These are phyloP conservation scores for Trissoscelio sp. DNA, from an alignment of 2,888 invertebrate species.

Conservation along the genomic window DNA sequence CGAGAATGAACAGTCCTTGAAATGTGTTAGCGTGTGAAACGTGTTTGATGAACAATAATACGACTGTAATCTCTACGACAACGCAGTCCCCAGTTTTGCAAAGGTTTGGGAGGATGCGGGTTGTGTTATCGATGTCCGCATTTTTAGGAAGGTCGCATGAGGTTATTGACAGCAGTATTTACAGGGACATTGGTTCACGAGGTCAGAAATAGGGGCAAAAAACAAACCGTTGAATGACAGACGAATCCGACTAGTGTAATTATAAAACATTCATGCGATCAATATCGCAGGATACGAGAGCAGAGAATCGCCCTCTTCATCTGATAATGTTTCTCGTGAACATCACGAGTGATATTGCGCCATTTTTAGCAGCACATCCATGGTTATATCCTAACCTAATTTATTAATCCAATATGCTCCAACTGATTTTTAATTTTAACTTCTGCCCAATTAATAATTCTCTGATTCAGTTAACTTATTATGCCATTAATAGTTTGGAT, in stretches of 20 bases:
- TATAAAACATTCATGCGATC: slow-evolving; percentile 48
- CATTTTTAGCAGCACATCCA: neutral
- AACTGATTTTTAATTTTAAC: slow-evolving; percentile 6
- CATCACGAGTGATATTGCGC: slow-evolving; percentile 2
- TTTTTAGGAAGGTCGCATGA: slow-evolving; percentile 74
- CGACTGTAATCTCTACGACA: slow-evolving; percentile 46
- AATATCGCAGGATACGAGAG: slow-evolving; percentile 26
- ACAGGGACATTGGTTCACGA: slow-evolving; percentile 23
- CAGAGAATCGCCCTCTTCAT: slow-evolving; percentile 1
- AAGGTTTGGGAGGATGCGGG: slow-evolving; percentile 74
- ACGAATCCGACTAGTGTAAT: slow-evolving; percentile 4
- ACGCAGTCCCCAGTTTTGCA: slow-evolving; percentile 41
- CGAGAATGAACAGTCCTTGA: slow-evolving; percentile 50
- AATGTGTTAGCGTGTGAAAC: slow-evolving; percentile 35
- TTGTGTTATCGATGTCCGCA: slow-evolving; percentile 70
- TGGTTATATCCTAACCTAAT: slow-evolving; percentile 10
- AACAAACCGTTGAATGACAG: slow-evolving; percentile 2
- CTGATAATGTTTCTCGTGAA: slow-evolving; percentile 23
- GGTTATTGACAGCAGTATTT: slow-evolving; percentile 71
- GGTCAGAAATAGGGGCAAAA: slow-evolving; percentile 27
- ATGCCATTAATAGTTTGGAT: neutral
- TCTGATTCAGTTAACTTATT: neutral
- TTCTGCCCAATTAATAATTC: neutral
- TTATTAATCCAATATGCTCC: neutral
- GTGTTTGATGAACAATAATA: slow-evolving; percentile 53